Conservation (phyloP, 92 coral and sea anemone species). For the Nematostella vectensis region DNA sequence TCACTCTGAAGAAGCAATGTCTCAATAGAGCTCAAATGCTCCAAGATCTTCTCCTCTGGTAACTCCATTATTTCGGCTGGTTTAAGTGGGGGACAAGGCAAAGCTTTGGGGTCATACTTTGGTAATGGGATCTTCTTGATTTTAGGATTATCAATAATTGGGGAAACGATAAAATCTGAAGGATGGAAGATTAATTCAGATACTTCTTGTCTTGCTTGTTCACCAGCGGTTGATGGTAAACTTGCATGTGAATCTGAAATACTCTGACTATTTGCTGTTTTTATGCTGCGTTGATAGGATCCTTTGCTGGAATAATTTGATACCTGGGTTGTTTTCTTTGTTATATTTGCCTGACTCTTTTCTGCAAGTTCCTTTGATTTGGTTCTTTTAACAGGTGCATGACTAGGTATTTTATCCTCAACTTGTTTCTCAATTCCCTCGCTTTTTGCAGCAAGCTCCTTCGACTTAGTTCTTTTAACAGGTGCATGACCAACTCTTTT, state of each 20-base stretch:
- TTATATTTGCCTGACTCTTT: not conserved
- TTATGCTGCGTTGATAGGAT: not conserved
- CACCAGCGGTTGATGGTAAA: not conserved
- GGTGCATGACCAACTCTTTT: not conserved
- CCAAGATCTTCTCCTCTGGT: slow-evolving; percentile 44
- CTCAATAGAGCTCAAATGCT: slow-evolving; percentile 56
- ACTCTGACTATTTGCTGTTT: not conserved
- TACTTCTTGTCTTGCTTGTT: not conserved
- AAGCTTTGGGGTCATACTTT: slow-evolving; percentile 82
- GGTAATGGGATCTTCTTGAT: slow-evolving; percentile 70
- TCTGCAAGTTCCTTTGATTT: not conserved
- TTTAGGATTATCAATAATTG: slow-evolving; percentile 89
- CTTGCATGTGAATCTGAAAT: not conserved
- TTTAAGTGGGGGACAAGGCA: slow-evolving; percentile 75
- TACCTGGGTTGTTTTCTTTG: not conserved
- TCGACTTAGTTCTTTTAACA: not conserved
- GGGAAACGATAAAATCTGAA: slow-evolving; percentile 77
- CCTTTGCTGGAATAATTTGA: not conserved
- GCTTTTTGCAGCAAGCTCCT: slow-evolving; percentile 4
- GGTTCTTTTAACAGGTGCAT: not conserved
- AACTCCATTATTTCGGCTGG: slow-evolving; percentile 68
- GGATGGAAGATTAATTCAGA: slow-evolving; percentile 63
- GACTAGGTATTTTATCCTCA: not conserved
- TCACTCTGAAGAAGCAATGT: slow-evolving; percentile 43
- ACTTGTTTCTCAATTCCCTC: not conserved